These are phyloP conservation scores for Drosophila subsilvestris DNA, from an alignment of 2,888 invertebrate species.

Conservation along the genomic window DNA sequence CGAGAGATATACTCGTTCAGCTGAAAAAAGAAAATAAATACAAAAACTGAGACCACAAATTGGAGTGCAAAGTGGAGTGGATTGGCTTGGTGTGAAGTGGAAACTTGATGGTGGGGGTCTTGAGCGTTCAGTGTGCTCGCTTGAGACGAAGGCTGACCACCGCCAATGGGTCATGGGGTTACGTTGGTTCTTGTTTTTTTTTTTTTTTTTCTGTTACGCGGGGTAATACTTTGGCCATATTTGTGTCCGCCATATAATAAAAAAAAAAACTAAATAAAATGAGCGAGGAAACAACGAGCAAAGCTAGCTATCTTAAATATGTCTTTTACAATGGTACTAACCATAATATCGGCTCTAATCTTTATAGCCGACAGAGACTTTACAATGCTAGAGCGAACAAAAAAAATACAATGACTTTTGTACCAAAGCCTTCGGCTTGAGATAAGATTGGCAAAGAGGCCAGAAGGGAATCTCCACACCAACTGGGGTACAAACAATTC, in stretches of 20 bases:
- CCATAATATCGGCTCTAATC: constrained; percentile 62
- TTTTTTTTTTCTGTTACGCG: constrained; percentile 6
- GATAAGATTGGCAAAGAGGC: constrained; percentile 61
- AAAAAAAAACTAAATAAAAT: constrained; percentile 24
- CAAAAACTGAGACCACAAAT: constrained; percentile 20
- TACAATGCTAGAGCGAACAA: constrained; percentile 33
- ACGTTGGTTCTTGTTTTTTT: constrained; percentile 33
- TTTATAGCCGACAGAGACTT: constrained; percentile 58
- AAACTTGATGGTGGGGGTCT: not conserved
- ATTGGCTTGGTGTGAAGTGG: constrained; percentile 9
- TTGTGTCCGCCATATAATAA: constrained; percentile 12
- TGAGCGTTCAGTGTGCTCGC: constrained; percentile 28
- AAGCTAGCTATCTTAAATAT: constrained; percentile 68
- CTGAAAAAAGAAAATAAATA: constrained; percentile 11
- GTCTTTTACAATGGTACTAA: constrained; percentile 68
- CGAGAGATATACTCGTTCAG: constrained; percentile 32
- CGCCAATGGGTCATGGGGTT: constrained; percentile 39
- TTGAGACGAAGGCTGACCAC: constrained; percentile 26
- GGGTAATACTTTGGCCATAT: constrained; percentile 22
- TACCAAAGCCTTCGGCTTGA: constrained; percentile 44
- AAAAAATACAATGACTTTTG: constrained; percentile 58
- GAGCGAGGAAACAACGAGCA: constrained; percentile 24
- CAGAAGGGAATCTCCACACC: constrained; percentile 29
- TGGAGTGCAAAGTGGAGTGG: constrained; percentile 50
- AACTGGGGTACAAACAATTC: constrained; percentile 6